These are phyloP conservation scores for Tragelaphus scriptus DNA, from an alignment of 2,113 vertebrate genomes.

Conservation along the genomic window DNA sequence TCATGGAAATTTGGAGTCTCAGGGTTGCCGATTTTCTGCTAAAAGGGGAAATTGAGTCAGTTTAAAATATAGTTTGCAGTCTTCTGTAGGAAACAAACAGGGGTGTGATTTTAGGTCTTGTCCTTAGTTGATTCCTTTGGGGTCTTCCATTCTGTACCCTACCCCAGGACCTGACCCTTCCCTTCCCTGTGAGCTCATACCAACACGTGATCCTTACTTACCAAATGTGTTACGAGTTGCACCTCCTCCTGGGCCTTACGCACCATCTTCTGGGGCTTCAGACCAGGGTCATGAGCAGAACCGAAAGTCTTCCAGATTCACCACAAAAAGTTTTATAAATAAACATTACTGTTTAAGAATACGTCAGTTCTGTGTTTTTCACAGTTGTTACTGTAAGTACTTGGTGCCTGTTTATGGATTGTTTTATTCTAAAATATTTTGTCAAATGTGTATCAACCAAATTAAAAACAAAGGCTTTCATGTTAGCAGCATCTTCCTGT, in stretches of 20 bases:
- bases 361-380: not conserved
- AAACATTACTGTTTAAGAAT: conserved; percentile 1
- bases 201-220: not conserved
- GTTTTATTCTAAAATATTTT: conserved; percentile 58
- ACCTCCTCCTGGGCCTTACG: not conserved
- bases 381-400: conserved; percentile 52
- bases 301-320: conserved; percentile 61
- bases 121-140: not conserved
- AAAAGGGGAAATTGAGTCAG: not conserved
- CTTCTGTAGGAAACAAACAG: not conserved
- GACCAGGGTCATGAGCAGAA: not conserved
- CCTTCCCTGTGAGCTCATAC: not conserved
- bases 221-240: conserved; percentile 1
- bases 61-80: not conserved
- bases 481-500: not conserved
- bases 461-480: conserved; percentile 60
- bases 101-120: not conserved
- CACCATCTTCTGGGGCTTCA: not conserved
- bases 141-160: conserved; percentile 48
- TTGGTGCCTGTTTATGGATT: conserved; percentile 19
- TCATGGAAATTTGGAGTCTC: conserved; percentile 39
- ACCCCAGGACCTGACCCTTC: not conserved
- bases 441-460: conserved; percentile 54
- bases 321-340: not conserved
- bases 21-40: conserved; percentile 41